These are phyloP conservation scores for Cantharis flavilabris DNA, from an alignment of 2,888 invertebrate genomes.

Conservation along the genomic window DNA sequence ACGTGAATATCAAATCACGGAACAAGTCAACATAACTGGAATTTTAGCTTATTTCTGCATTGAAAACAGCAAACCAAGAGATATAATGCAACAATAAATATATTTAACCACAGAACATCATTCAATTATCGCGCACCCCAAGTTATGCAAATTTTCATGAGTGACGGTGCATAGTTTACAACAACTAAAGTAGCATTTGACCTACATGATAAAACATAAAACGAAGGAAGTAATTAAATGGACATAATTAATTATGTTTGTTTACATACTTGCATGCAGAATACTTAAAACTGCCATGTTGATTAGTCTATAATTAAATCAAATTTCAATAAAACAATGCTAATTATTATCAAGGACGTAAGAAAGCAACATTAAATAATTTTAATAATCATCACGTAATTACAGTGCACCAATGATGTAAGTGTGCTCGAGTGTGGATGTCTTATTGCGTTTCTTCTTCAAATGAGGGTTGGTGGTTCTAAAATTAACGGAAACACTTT, in stretches of 20 bases:
- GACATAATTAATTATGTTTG: not conserved
- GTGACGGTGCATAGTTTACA: not conserved
- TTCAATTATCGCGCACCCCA: not conserved
- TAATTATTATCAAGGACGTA: not conserved
- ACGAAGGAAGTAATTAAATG: not conserved
- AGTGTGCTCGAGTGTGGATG: not conserved
- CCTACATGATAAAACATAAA: not conserved
- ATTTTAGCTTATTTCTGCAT: not conserved
- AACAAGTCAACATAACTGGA: not conserved
- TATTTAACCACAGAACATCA: not conserved
- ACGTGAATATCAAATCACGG: not conserved
- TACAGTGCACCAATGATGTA: not conserved
- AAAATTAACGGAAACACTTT: not conserved
- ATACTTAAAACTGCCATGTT: not conserved
- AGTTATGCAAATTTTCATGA: not conserved
- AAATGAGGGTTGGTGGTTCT: not conserved
- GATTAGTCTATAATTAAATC: not conserved
- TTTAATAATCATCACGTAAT: not conserved
- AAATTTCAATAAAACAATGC: not conserved
- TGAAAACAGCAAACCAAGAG: not conserved
- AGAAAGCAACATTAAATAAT: not conserved
- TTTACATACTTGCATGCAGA: not conserved
- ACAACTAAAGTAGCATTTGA: not conserved
- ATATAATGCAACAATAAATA: not conserved
- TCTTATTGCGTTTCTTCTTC: not conserved